phyloP scores from a whole-genome alignment of 2,113 vertebrate genomes.

The Ramphastos sulfuratus region DNA sequence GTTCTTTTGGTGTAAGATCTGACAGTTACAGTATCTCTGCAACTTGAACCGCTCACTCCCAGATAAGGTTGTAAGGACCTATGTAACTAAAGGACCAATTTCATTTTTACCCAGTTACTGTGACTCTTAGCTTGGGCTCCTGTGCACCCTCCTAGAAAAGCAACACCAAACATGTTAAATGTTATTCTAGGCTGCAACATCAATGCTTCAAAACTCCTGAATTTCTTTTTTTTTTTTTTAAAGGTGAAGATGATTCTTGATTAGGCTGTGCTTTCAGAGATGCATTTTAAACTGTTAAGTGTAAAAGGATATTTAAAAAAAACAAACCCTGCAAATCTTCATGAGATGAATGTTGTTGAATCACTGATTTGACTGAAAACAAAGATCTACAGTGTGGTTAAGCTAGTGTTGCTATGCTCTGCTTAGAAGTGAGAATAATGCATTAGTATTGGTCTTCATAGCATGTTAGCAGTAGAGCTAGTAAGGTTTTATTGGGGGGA shows the following conservation, averaged over 20 bases:
- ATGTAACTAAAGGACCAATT: background rate
- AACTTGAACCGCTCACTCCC: background rate
- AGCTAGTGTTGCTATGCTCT: background rate
- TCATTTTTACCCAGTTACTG: background rate
- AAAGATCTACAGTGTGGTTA: background rate
- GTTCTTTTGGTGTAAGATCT: background rate
- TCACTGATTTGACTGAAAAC: background rate
- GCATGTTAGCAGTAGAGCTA: background rate
- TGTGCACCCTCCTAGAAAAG: background rate
- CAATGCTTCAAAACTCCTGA: background rate
- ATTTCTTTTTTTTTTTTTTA: background rate
- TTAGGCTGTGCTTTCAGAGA: background rate
- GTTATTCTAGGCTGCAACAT: background rate
- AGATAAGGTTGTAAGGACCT: background rate
- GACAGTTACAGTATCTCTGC: background rate
- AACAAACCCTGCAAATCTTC: background rate
- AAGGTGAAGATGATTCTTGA: background rate
- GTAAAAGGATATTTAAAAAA: background rate
- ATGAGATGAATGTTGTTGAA: background rate
- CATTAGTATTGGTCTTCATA: constrained; percentile 26
- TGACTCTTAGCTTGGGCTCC: background rate
- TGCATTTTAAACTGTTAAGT: background rate
- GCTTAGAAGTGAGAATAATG: constrained; percentile 31
- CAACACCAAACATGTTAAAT: background rate
- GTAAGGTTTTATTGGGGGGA: background rate